Base-by-base conservation (phyloP, 2,888 invertebrate species). In the Argyresthia albistria region DNA sequence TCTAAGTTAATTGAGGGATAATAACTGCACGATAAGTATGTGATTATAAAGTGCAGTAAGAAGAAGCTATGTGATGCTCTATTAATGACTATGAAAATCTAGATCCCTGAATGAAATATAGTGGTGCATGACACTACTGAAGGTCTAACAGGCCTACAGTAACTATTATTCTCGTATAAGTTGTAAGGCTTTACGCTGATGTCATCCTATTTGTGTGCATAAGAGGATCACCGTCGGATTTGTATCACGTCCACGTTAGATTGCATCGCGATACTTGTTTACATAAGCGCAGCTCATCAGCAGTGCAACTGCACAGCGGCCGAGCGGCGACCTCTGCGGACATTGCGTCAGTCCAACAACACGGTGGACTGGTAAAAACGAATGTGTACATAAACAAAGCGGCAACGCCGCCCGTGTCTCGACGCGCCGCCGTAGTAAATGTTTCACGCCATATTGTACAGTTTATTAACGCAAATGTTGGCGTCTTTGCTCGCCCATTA, bases 381-480 rank as follows among this genome's bases (percentile, higher is more conserved):
- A 36, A 43, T n/a, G 36, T 11, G 25, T 35, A 45, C 42, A 46
- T 52, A 52, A 52, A 52, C 52, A 52, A 52, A 43, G 46, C 39
- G 15, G 43, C 15, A 16, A 37, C 43, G 43, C 36, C 35, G 25
- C 25, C 6, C 25, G 25, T 25, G 25, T 25, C 25, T 25, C 25
- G 39, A 11, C 52, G 48, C 43, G 52, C 42, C 46, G 47, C 14
- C 61, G 70, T 72, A 72, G 73, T 70, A 68, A 68, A 69, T 59
- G 66, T 64, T 70, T 69, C 70, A 67, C 66, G 67, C 68, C 70
- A 70, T 74, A 72, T 67, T 65, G 73, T 76, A 69, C 69, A 72
- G 70, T 77, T 76, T 81, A 78, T 75, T 80, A 78, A 75, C 76
- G 73, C 69, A 61, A 73, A 78, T 69, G 77, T 77, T 80, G 79